Evolutionary conservation across 2,797 vertebrate species (phyloP).

Genomic region (Acanthurus tractus): DNA sequence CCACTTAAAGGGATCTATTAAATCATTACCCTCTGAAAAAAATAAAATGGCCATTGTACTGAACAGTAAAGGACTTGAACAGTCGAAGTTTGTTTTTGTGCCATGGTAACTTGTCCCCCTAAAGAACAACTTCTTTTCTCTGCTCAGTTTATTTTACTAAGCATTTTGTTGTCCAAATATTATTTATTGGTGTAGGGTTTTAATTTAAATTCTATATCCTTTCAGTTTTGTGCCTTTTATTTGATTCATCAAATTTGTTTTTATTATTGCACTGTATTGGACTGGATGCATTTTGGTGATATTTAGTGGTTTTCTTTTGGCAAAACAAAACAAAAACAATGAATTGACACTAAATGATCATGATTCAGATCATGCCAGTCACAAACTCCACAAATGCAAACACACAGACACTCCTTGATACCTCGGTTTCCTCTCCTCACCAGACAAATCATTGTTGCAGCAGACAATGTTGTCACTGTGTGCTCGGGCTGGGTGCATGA

Average conservation of each 20-base stretch:
- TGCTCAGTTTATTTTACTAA: not conserved
- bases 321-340: too few species aligned
- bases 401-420: conserved; percentile 1
- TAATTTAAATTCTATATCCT: too few species aligned
- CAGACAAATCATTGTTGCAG: not conserved
- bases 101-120: not conserved
- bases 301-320: too few species aligned
- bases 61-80: not conserved
- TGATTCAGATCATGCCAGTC: too few species aligned
- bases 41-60: not conserved
- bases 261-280: too few species aligned
- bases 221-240: too few species aligned
- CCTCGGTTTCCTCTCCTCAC: not conserved
- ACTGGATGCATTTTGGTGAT: too few species aligned
- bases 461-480: conserved; percentile 22
- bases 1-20: not conserved
- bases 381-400: not conserved
- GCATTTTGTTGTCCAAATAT: too few species aligned
- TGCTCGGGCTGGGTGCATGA: not conserved
- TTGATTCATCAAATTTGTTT: too few species aligned
- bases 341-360: too few species aligned
- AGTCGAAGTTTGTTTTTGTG: not conserved
- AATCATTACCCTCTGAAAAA: not conserved
- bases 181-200: too few species aligned
- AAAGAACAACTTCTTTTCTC: not conserved